phyloP scores from a whole-genome alignment of 1,140 invertebrate genomes.

The Plodia interpunctella region DNA sequence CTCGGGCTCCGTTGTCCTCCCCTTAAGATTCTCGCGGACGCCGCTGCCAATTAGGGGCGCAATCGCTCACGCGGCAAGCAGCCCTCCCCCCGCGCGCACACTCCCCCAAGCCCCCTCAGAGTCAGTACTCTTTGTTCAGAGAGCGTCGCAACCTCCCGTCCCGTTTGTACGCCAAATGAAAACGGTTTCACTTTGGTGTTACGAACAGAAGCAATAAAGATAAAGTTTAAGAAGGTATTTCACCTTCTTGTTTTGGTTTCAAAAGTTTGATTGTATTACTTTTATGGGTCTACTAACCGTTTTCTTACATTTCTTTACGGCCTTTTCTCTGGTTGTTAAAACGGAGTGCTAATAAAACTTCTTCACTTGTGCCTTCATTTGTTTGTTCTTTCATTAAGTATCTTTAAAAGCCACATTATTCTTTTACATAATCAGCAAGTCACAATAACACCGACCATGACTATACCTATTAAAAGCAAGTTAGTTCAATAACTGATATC shows the following conservation, averaged over 20 bases:
- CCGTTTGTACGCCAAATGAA: constrained; percentile 59
- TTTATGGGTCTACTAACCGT: too few species aligned
- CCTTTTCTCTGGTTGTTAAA: too few species aligned
- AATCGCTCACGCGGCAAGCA: constrained; percentile 75
- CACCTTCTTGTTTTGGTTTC: constrained; percentile 34
- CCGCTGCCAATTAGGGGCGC: constrained; percentile 77
- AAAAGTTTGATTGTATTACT: constrained; percentile 20
- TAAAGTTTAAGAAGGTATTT: constrained; percentile 38
- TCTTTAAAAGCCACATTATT: too few species aligned
- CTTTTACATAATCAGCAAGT: too few species aligned
- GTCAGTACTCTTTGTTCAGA: constrained; percentile 48
- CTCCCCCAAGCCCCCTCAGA: constrained; percentile 18
- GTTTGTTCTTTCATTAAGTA: too few species aligned
- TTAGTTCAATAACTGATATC: too few species aligned
- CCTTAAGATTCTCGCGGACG: constrained; percentile 77
- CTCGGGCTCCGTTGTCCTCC: constrained; percentile 62
- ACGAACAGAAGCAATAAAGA: constrained; percentile 41
- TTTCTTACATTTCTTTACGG: too few species aligned
- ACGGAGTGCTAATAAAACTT: too few species aligned
- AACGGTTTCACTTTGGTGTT: constrained; percentile 62
- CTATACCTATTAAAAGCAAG: too few species aligned
- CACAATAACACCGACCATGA: too few species aligned
- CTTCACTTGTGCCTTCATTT: too few species aligned
- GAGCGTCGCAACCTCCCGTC: constrained; percentile 42
- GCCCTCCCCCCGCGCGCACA: constrained; percentile 34